Base-by-base conservation (phyloP, 2,888 invertebrate genomes). In the Piscicola geometra region DNA sequence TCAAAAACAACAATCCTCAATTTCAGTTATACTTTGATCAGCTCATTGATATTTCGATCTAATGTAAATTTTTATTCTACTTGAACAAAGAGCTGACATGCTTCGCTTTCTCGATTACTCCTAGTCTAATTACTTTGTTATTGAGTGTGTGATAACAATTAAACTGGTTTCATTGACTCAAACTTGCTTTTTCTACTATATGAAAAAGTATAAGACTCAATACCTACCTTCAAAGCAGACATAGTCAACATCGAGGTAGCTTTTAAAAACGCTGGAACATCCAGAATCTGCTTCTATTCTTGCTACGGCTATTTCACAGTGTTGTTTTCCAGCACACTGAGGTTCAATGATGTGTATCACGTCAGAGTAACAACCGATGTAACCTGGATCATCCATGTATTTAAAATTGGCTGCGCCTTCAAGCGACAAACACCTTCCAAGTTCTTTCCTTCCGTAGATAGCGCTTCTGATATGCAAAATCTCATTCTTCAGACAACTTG, bases 211-310 rank as follows among this genome's bases (percentile, higher is more conserved):
- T n/a, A n/a, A n/a, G n/a, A n/a, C n/a, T n/a, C n/a, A n/a, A n/a
- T n/a, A n/a, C 15, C n/a, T 21, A 73, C 73, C 73, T 73, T 52
- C 33, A 25, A 35, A 25, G 36, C 73, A 73, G 18, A 35, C n/a
- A 32, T 64, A 73, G 0, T 52, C 33, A 33, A 73, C 35, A 3
- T 73, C 64, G 2, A 73, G 28, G 1, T 33, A 64, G 25, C 33
- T n/a, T 56, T 64, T 73, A 9, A 73, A 64, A 36, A 30, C 47
- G 2, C 36, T 73, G 41, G 32, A 64, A 64, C 73, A 73, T 1
- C 28, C 33, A 35, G 52, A 33, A 56, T 73, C 73, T 56, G 64
- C 36, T 3, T 56, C 52, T 18, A 64, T 36, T 60, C 52, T 35
- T 1, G 64, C 73, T 35, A 73, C 73, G 18, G 33, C 18, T 33